Evolutionary conservation across 1,140 invertebrate species (phyloP).

Genomic region (Vanessa atalanta): DNA sequence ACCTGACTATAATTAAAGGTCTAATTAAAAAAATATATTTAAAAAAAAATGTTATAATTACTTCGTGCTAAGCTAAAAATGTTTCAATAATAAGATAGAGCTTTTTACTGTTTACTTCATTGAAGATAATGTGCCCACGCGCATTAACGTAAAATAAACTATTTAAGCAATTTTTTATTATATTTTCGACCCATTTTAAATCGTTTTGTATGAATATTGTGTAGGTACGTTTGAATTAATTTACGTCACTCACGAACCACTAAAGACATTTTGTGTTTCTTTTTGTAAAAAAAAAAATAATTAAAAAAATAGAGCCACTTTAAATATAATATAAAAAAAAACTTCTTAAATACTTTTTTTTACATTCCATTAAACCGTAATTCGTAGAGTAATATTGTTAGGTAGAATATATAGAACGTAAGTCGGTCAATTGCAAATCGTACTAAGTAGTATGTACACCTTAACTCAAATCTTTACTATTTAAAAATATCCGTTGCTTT

Average conservation of each 20-base stretch:
- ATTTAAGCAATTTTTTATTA: too few species aligned
- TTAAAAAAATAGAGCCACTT: background rate
- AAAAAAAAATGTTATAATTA: too few species aligned
- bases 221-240: background rate
- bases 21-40: too few species aligned
- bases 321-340: background rate
- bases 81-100: too few species aligned
- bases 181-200: background rate
- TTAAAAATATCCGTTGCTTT: constrained; percentile 60
- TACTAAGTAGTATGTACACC: constrained; percentile 53
- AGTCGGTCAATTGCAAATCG: constrained; percentile 73
- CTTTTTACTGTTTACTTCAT: too few species aligned
- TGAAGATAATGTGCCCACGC: too few species aligned
- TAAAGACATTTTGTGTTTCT: background rate
- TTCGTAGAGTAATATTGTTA: constrained; percentile 57
- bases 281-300: background rate
- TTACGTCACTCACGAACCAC: background rate
- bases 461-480: constrained; percentile 55
- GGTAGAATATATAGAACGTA: constrained; percentile 61
- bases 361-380: constrained; percentile 17
- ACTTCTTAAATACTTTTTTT: background rate
- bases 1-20: too few species aligned
- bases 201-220: constrained; percentile 1
- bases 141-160: too few species aligned
- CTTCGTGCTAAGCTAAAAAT: too few species aligned